phyloP scores from a whole-genome alignment of 2,113 vertebrate species.

The Oceanodroma tethys region DNA sequence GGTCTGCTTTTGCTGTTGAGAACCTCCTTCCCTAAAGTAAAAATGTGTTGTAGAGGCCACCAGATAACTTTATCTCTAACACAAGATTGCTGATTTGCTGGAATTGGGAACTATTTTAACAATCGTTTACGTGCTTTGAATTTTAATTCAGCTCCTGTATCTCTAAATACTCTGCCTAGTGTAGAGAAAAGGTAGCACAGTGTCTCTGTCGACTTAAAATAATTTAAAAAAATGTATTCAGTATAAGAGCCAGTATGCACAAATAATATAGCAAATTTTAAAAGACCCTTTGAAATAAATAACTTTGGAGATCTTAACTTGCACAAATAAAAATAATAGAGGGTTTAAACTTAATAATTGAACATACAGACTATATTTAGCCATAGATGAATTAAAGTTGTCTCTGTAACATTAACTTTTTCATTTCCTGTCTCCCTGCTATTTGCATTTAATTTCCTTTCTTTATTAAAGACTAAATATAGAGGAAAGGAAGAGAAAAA shows the following conservation, averaged over 20 bases:
- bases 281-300: not conserved
- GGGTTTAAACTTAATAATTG: not conserved
- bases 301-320: not conserved
- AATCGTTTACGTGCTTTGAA: not conserved
- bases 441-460: slow-evolving; percentile 58
- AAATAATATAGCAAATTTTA: not conserved
- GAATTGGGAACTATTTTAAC: not conserved
- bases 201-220: not conserved
- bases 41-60: not conserved
- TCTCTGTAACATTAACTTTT: slow-evolving; percentile 8
- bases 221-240: not conserved
- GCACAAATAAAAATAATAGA: not conserved
- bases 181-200: not conserved
- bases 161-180: not conserved
- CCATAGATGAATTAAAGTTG: not conserved
- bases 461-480: not conserved
- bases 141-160: not conserved
- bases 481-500: slow-evolving; percentile 1
- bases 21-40: not conserved
- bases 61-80: not conserved
- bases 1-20: not conserved
- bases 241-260: not conserved
- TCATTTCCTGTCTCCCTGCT: slow-evolving; percentile 45
- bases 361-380: not conserved
- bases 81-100: not conserved